These are phyloP conservation scores for Eulemur mongoz DNA, from an alignment of 2,797 vertebrate species.

Conservation along the genomic window DNA sequence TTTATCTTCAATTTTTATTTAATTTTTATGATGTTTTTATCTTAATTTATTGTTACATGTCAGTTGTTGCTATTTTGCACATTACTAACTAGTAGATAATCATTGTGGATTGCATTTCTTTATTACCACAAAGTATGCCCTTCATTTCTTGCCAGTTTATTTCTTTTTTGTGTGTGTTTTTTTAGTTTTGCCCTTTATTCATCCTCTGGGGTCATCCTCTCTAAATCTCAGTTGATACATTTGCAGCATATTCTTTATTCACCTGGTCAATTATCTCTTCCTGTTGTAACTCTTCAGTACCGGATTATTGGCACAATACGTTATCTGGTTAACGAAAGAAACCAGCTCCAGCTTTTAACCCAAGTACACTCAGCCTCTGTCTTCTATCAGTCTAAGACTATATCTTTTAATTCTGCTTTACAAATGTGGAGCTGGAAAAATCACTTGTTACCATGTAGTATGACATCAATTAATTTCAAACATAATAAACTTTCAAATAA, in stretches of 20 bases:
- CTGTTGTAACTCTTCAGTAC: neutral
- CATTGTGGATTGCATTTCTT: neutral
- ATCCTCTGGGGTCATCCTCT: neutral
- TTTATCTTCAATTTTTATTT: neutral
- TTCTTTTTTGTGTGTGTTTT: neutral
- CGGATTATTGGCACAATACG: neutral
- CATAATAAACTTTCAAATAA: neutral
- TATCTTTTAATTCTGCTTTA: neutral
- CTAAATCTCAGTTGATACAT: neutral
- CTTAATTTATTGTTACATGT: neutral
- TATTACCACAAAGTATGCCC: neutral
- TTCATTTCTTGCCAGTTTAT: neutral
- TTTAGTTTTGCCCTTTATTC: neutral
- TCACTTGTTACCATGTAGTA: neutral
- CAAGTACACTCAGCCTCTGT: neutral
- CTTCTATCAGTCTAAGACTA: neutral
- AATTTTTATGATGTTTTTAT: neutral
- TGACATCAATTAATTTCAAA: neutral
- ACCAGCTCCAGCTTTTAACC: neutral
- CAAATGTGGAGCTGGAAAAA: neutral
- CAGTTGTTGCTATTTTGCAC: neutral
- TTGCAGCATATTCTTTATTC: neutral
- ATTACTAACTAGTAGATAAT: neutral
- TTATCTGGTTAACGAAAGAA: neutral
- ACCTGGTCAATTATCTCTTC: neutral